phyloP scores from a whole-genome alignment of 2,888 invertebrate species.

The Xylota segnis region DNA sequence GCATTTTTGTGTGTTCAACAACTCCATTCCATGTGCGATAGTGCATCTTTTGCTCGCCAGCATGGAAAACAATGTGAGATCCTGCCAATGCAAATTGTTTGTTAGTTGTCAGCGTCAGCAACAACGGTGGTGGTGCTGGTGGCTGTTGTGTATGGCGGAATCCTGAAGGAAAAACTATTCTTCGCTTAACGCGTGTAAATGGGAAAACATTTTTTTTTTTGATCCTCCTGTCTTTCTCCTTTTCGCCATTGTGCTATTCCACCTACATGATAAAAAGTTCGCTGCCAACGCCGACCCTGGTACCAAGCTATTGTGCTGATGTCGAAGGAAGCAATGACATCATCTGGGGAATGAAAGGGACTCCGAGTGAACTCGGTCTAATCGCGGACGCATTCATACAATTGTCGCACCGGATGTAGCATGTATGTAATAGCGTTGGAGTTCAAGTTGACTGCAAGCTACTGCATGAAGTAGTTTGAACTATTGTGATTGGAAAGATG shows the following conservation, averaged over 20 bases:
- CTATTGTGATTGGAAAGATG: slow-evolving; percentile 62
- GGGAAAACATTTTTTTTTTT: slow-evolving; percentile 29
- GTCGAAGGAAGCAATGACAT: slow-evolving; percentile 75
- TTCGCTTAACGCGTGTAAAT: slow-evolving; percentile 63
- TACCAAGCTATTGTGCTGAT: slow-evolving; percentile 44
- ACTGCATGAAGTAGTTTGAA: slow-evolving; percentile 60
- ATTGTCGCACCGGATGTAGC: slow-evolving; percentile 67
- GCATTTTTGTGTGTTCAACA: slow-evolving; percentile 61
- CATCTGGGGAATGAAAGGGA: slow-evolving; percentile 61
- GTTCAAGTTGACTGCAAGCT: slow-evolving; percentile 72
- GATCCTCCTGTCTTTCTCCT: not conserved
- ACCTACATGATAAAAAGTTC: slow-evolving; percentile 24
- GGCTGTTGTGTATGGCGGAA: not conserved
- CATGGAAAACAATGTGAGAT: slow-evolving; percentile 60
- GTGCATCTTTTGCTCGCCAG: slow-evolving; percentile 43
- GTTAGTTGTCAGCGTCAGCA: slow-evolving; percentile 62
- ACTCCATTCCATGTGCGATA: slow-evolving; percentile 45
- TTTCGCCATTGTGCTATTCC: not conserved
- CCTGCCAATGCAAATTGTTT: slow-evolving; percentile 73
- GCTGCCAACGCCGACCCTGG: slow-evolving; percentile 36
- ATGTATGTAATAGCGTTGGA: slow-evolving; percentile 38
- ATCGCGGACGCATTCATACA: slow-evolving; percentile 73
- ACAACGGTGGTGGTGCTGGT: slow-evolving; percentile 24
- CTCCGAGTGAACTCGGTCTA: slow-evolving; percentile 66
- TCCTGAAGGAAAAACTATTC: slow-evolving; percentile 60